Base-by-base conservation (phyloP, 2,797 vertebrate genomes). In the Sardinella longiceps region DNA sequence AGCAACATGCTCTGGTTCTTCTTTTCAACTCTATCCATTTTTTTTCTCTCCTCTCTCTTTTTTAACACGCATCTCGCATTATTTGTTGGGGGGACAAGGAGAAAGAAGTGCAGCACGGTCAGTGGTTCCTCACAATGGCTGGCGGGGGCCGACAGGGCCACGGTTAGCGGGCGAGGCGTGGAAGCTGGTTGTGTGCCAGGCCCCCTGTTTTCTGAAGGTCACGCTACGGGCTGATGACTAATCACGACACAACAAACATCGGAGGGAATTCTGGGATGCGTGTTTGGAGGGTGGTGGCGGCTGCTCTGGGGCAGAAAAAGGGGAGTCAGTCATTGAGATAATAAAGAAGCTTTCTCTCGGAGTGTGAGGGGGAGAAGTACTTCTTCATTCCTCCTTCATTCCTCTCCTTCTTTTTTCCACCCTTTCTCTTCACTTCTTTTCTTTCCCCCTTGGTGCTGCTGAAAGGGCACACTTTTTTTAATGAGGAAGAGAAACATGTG, bases 71-170 rank as follows among this genome's bases (percentile, higher is more conserved):
- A 60, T 86, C 88, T 83, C 53, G 89, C 87, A 89, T 93, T 95
- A 94, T 96, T 96, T 95, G 95, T 94, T 91, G 94, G 89, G 89
- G 89, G 90, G 87, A 85, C 90, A 91, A 93, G 90, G 90, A 91
- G 92, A 94, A 94, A 92, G 86, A 90, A 86, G 90, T 92, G 93
- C 92, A 92, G 87, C 87, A 95, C 90, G 91, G 96, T 95, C 95
- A 96, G 95, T 95, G 95, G 95, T 88, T 95, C 84, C 87, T 87
- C 94, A 95, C 92, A 91, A 93, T 87, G 94, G 94, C 94, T 92
- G 88, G 81, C 92, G 91, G 93, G 93, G 92, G 93, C 88, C 88
- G 92, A 93, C 89, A 82, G 93, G 91, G 92, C 81, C 89, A 74
- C 43, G 74, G 92, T 94, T 92, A 90, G 94, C 88, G 87, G 89